Conservation (phyloP, 2,888 invertebrate species). For the Mythimna lalbum region DNA sequence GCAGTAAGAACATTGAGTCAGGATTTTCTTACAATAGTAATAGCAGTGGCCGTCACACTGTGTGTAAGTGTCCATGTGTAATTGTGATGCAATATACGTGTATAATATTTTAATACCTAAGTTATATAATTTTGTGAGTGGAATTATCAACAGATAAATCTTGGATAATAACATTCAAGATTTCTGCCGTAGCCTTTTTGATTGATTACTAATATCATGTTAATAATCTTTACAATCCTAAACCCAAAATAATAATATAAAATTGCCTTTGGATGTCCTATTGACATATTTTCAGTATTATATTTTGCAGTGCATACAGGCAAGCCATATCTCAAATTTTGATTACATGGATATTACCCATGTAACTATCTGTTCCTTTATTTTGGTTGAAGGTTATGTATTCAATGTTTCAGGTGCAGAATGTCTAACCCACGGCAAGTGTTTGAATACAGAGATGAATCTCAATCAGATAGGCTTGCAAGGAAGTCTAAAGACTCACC, state of each 20-base stretch:
- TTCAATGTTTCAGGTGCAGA: slow-evolving; percentile 46
- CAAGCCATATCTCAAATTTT: too few relatives aligned
- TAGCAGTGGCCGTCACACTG: slow-evolving; percentile 31
- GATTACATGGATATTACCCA: not conserved
- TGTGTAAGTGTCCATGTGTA: slow-evolving; percentile 54
- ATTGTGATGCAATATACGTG: slow-evolving; percentile 82
- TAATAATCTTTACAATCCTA: slow-evolving; percentile 13
- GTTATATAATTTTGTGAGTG: slow-evolving; percentile 79
- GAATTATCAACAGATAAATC: slow-evolving; percentile 42
- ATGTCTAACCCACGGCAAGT: slow-evolving; percentile 81
- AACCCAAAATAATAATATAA: slow-evolving; percentile 10
- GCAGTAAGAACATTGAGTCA: slow-evolving; percentile 8
- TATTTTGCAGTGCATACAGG: not conserved
- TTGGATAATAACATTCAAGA: slow-evolving; percentile 8
- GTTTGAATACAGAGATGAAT: slow-evolving; percentile 89
- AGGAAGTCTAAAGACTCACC: slow-evolving; percentile 94
- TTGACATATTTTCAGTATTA: too few relatives aligned
- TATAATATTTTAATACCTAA: slow-evolving; percentile 55
- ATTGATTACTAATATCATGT: slow-evolving; percentile 3
- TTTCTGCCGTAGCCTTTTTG: slow-evolving; percentile 13
- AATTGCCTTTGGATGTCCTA: not conserved
- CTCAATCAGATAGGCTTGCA: slow-evolving; percentile 89
- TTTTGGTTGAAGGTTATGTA: slow-evolving; percentile 25
- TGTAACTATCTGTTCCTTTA: not conserved
- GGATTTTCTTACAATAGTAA: slow-evolving; percentile 15